phyloP scores from a whole-genome alignment of 2,888 invertebrate genomes.

The Philopedon plagiatum region DNA sequence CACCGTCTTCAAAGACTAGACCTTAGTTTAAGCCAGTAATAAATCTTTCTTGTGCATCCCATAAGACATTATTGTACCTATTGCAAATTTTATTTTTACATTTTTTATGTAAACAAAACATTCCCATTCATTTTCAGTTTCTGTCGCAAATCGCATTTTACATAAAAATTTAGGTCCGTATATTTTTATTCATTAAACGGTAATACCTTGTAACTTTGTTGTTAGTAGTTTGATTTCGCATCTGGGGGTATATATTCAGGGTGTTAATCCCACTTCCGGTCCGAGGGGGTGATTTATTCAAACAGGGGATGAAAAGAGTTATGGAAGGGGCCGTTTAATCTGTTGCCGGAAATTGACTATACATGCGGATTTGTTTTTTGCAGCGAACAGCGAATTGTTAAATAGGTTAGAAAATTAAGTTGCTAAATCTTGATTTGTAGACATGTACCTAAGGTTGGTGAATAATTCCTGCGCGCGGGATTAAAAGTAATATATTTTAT shows the following conservation, averaged over 20 bases:
- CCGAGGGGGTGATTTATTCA: conserved; percentile 36
- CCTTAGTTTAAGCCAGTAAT: no score
- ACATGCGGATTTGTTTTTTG: conserved; percentile 5
- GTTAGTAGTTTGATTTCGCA: conserved; percentile 35
- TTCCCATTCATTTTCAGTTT: no score
- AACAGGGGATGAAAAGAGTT: conserved; percentile 27
- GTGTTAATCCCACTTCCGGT: conserved; percentile 35
- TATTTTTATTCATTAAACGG: conserved; percentile 12
- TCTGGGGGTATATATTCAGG: conserved; percentile 22
- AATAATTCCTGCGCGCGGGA: no score
- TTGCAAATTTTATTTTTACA: no score
- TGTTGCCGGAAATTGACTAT: conserved; percentile 28
- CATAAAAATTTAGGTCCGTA: no score
- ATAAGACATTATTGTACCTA: no score
- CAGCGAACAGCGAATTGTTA: neutral
- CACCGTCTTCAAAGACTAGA: no score
- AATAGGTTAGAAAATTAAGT: conserved; percentile 4
- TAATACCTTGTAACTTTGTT: conserved; percentile 18
- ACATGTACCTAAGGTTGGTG: neutral
- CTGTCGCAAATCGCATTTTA: no score
- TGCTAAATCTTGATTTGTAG: neutral
- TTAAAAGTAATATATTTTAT: no score
- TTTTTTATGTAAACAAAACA: no score
- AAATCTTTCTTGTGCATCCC: no score
- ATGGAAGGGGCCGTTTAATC: conserved; percentile 33